Percentiles rank a stretch among this genome's conserved stretches.
These are phyloP conservation scores for Drepana falcataria DNA, from an alignment of 2,888 invertebrate species.

Conservation along the genomic window DNA sequence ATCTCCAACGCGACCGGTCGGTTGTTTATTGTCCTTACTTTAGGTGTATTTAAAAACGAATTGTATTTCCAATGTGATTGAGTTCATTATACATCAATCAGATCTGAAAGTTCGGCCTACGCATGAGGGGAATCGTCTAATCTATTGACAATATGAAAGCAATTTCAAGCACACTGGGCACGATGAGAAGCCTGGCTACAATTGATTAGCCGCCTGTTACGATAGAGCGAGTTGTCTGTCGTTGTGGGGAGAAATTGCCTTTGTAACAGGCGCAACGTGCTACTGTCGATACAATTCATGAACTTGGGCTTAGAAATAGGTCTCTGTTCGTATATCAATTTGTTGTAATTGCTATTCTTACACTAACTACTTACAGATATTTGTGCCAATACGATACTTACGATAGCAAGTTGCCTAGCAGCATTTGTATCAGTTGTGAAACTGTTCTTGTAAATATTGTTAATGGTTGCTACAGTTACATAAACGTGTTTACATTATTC, in stretches of 20 bases:
- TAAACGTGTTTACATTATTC: too few species aligned
- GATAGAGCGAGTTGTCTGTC: constrained; percentile 13
- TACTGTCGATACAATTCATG: constrained; percentile 16
- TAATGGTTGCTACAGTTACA: too few species aligned
- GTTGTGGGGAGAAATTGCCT: constrained; percentile 25
- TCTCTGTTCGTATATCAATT: neutral
- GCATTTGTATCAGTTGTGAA: too few species aligned
- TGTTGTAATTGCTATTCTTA: neutral
- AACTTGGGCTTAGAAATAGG: neutral
- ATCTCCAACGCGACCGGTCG: too few species aligned
- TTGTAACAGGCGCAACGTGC: constrained; percentile 14
- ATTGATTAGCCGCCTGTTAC: constrained; percentile 16
- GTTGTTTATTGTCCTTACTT: too few species aligned
- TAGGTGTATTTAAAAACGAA: too few species aligned
- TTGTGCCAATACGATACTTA: too few species aligned
- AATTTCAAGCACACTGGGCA: constrained; percentile 26
- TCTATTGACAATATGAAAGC: constrained; percentile 29
- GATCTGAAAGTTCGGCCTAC: neutral
- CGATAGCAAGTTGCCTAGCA: too few species aligned
- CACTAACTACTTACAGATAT: too few species aligned
- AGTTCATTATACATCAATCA: neutral
- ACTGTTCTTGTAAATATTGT: too few species aligned
- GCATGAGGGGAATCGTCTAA: constrained; percentile 3
- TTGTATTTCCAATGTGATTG: neutral
- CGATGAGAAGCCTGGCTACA: constrained; percentile 13